phyloP scores from a whole-genome alignment of 2,797 vertebrate genomes.

The Anolis apletophallus region DNA sequence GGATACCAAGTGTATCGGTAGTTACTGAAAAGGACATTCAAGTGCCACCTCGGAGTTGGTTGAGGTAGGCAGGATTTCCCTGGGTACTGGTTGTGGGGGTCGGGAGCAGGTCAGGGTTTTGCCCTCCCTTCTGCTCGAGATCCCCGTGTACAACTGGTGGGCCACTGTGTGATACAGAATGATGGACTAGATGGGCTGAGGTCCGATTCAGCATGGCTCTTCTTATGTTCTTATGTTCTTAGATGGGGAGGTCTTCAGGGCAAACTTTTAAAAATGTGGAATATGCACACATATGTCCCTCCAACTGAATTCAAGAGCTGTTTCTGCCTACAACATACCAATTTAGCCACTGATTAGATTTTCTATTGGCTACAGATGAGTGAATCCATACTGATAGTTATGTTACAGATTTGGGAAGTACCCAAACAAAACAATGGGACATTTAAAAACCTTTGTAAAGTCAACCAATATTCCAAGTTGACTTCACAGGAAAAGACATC shows the following conservation, averaged over 20 bases:
- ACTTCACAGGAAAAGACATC: not conserved
- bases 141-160: too few species aligned
- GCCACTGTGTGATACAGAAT: too few species aligned
- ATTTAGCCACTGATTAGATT: not conserved
- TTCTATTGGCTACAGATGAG: not conserved
- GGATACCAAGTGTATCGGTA: too few species aligned
- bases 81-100: too few species aligned
- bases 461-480: not conserved
- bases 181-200: too few species aligned
- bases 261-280: not conserved
- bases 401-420: not conserved
- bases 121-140: too few species aligned
- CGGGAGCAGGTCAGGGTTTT: too few species aligned
- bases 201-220: too few species aligned
- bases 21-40: too few species aligned
- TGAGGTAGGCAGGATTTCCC: too few species aligned
- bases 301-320: not conserved
- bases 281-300: not conserved
- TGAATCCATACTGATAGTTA: not conserved
- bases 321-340: not conserved
- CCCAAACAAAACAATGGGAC: constrained; percentile 10
- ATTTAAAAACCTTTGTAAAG: not conserved
- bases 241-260: not conserved
- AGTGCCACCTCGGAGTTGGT: too few species aligned
- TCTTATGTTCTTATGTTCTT: too few species aligned